A percentile compares a stretch with the other conserved stretches of the same genome.
Evolutionary conservation across 1,140 invertebrate genomes (phyloP).

Genomic region (Diachasma alloeum): DNA sequence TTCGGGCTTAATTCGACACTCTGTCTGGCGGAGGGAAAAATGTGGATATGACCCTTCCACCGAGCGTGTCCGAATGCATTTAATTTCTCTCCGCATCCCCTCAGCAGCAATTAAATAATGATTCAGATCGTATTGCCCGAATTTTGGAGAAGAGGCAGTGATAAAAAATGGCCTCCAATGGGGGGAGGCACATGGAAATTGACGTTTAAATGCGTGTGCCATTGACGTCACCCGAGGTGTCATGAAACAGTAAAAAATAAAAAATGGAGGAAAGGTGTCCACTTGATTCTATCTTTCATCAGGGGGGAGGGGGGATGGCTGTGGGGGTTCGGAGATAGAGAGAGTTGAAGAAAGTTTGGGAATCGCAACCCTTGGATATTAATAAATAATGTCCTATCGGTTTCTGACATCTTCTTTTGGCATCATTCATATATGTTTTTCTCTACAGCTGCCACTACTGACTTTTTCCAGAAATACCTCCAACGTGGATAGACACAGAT

Average conservation of each 20-base stretch:
- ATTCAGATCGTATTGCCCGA: background rate
- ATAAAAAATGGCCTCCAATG: background rate
- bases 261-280: background rate
- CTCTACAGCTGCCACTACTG: background rate
- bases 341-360: background rate
- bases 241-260: background rate
- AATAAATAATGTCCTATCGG: background rate
- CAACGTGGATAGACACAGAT: too few relatives aligned
- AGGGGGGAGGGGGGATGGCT: background rate
- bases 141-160: background rate
- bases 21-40: slow-evolving; percentile 12
- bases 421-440: background rate
- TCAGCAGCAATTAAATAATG: slow-evolving; percentile 14
- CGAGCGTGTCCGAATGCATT: background rate
- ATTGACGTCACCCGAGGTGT: background rate
- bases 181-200: background rate
- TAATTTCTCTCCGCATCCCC: background rate
- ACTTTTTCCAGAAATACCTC: background rate
- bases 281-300: background rate
- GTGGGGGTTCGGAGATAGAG: background rate
- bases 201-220: background rate
- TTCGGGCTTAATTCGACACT: slow-evolving; percentile 35
- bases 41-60: background rate
- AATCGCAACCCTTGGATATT: background rate
- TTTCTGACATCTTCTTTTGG: background rate